These are phyloP conservation scores for Pseudocheirus occidentalis DNA, from an alignment of 2,797 vertebrate genomes.

Conservation along the genomic window DNA sequence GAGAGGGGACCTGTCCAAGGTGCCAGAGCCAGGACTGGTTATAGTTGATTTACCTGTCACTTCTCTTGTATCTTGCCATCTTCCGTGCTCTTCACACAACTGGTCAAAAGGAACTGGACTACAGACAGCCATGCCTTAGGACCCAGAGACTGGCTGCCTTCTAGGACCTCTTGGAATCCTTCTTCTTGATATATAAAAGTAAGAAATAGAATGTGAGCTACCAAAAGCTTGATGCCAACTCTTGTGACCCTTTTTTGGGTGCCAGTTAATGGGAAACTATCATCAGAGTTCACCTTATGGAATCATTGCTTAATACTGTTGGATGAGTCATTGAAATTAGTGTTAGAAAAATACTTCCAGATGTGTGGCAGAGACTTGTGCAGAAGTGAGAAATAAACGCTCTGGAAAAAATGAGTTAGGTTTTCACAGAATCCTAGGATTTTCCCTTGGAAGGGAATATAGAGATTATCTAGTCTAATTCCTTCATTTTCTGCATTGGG, in stretches of 20 bases:
- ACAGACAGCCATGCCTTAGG: conserved; percentile 40
- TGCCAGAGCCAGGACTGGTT: conserved; percentile 7
- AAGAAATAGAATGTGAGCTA: conserved; percentile 39
- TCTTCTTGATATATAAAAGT: conserved; percentile 37
- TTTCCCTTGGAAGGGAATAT: neutral
- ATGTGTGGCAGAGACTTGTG: conserved; percentile 74
- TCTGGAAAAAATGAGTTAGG: conserved; percentile 63
- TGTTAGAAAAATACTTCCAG: conserved; percentile 78
- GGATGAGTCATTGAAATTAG: conserved; percentile 76
- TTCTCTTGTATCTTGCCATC: conserved; percentile 17
- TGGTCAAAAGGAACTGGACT: conserved; percentile 36
- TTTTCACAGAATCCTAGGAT: conserved; percentile 20
- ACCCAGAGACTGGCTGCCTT: conserved; percentile 32
- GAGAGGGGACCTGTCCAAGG: neutral
- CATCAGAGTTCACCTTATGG: conserved; percentile 77
- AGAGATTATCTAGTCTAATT: neutral
- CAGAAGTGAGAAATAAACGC: conserved; percentile 69
- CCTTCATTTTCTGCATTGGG: neutral
- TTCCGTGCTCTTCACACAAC: neutral
- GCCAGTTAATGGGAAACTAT: conserved; percentile 71
- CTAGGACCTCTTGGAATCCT: conserved; percentile 26
- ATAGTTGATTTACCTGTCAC: conserved; percentile 3
- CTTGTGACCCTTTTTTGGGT: conserved; percentile 68
- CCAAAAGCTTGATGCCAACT: conserved; percentile 34
- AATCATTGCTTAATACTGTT: conserved; percentile 77